These are phyloP conservation scores for Aphidius colemani DNA, from an alignment of 2,888 invertebrate species.

Conservation along the genomic window DNA sequence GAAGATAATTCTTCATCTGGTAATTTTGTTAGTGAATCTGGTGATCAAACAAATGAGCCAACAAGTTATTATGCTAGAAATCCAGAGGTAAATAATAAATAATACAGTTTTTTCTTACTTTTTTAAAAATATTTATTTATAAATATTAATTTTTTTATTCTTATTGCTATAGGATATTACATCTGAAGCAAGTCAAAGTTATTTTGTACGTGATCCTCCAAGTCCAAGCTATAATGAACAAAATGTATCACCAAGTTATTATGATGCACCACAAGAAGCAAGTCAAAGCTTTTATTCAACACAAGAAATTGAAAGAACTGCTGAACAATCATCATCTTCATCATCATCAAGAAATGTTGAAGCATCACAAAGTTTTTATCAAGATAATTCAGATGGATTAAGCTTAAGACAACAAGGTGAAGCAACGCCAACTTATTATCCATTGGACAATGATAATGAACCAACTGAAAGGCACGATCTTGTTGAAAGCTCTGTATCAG, in stretches of 20 bases:
- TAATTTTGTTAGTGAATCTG: constrained; percentile 53
- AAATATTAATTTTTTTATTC: background rate
- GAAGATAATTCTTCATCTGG: constrained; percentile 50
- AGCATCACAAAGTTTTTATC: constrained; percentile 55
- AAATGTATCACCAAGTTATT: constrained; percentile 50
- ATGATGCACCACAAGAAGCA: constrained; percentile 51
- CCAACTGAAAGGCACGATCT: constrained; percentile 57
- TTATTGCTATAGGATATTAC: constrained; percentile 36
- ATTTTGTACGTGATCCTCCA: constrained; percentile 49
- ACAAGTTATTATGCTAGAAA: constrained; percentile 52
- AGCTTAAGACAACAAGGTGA: constrained; percentile 48
- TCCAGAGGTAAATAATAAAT: constrained; percentile 39
- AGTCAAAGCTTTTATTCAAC: constrained; percentile 54
- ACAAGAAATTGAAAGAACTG: constrained; percentile 44
- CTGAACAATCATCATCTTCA: constrained; percentile 45
- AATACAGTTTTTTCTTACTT: background rate
- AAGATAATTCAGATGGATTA: constrained; percentile 44
- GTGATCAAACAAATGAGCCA: constrained; percentile 49
- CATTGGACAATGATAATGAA: constrained; percentile 53
- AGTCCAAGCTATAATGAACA: constrained; percentile 50
- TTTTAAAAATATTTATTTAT: background rate
- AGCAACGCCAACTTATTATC: constrained; percentile 55
- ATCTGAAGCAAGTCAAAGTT: constrained; percentile 53
- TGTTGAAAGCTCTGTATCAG: constrained; percentile 55
- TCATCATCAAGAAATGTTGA: constrained; percentile 50